These are phyloP conservation scores for Thryonomys swinderianus DNA, from an alignment of 2,113 vertebrate genomes.

Conservation along the genomic window DNA sequence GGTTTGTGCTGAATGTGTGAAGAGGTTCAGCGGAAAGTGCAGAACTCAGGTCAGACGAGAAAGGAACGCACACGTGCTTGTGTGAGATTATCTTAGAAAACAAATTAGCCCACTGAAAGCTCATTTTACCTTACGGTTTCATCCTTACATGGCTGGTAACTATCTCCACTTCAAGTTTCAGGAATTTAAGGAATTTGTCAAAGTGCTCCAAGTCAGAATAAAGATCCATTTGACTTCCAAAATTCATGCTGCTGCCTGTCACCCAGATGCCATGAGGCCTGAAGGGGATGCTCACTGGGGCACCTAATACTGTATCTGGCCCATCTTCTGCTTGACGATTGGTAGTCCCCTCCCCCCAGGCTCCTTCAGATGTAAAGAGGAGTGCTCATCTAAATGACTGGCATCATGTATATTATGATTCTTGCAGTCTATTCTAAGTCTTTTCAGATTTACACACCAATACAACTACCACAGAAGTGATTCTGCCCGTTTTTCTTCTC, in stretches of 20 bases:
- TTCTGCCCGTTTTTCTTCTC: not conserved
- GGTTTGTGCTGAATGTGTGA: not conserved
- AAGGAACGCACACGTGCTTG: not conserved
- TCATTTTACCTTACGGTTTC: not conserved
- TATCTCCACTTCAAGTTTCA: not conserved
- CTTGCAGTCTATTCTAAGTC: constrained; percentile 13
- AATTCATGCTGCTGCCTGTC: not conserved
- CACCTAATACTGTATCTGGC: not conserved
- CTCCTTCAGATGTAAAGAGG: not conserved
- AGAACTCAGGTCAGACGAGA: not conserved
- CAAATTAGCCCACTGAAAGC: not conserved
- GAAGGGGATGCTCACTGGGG: not conserved
- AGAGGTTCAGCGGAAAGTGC: not conserved
- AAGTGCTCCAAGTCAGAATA: not conserved
- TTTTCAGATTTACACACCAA: constrained; percentile 36
- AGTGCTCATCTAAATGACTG: not conserved
- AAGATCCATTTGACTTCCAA: not conserved
- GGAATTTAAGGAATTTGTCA: not conserved
- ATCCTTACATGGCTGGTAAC: not conserved
- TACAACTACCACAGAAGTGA: not conserved
- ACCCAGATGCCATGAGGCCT: not conserved
- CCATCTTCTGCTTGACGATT: not conserved
- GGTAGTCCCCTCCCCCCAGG: not conserved
- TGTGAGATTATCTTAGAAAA: not conserved
- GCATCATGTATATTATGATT: not conserved